Percentiles rank a stretch among this genome's conserved stretches.
These are phyloP conservation scores for Balearica regulorum DNA, from an alignment of 2,797 vertebrate species.

Conservation along the genomic window DNA sequence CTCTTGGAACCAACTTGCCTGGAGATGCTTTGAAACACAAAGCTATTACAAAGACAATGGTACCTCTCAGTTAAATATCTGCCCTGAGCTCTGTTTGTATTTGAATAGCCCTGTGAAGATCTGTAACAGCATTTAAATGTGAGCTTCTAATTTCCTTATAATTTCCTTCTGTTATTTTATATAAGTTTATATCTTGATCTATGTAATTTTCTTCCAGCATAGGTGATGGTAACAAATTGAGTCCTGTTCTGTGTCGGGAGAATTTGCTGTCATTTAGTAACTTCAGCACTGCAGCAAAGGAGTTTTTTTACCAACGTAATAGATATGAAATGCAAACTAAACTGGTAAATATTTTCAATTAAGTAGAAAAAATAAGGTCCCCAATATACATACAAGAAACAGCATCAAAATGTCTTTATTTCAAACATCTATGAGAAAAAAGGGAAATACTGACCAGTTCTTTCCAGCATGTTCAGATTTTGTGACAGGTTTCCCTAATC, in stretches of 20 bases:
- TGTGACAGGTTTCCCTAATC: not conserved
- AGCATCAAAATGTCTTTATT: not conserved
- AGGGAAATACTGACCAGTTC: not conserved
- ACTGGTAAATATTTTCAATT: not conserved
- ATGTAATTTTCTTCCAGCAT: not conserved
- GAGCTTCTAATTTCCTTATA: not conserved
- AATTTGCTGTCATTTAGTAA: not conserved
- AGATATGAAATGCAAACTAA: not conserved
- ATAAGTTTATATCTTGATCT: not conserved
- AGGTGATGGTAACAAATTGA: not conserved
- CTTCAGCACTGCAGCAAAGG: not conserved
- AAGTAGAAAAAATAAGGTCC: not conserved
- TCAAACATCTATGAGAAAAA: not conserved
- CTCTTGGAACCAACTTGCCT: not conserved
- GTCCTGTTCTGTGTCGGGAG: not conserved
- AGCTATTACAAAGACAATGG: not conserved
- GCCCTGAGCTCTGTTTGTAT: not conserved
- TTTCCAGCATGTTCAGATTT: not conserved
- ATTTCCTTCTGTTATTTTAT: not conserved
- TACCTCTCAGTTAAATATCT: not conserved
- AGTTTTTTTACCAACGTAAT: not conserved
- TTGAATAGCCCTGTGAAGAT: not conserved
- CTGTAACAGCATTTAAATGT: not conserved
- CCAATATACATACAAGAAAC: not conserved
- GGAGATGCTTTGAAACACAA: not conserved